phyloP scores from a whole-genome alignment of 1,140 invertebrate species.

The Apolygus lucorum region DNA sequence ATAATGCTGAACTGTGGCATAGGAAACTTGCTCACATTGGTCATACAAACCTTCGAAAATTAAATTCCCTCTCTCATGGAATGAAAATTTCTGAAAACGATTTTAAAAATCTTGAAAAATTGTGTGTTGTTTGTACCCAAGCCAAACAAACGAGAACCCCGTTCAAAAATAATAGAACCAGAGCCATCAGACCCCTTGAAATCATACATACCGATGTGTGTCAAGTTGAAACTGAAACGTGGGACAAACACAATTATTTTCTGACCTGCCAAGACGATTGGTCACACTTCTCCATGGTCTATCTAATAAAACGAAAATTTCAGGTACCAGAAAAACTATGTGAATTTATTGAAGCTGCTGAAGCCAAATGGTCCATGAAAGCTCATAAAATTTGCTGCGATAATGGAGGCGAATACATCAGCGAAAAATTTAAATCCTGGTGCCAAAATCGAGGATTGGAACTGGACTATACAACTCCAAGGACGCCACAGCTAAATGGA shows the following conservation, averaged over 20 bases:
- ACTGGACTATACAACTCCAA: slow-evolving; percentile 31
- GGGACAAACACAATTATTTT: slow-evolving; percentile 35
- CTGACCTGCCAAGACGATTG: slow-evolving; percentile 40
- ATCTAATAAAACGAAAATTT: slow-evolving; percentile 36
- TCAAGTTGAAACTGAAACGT: slow-evolving; percentile 12
- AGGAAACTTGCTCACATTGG: slow-evolving; percentile 19
- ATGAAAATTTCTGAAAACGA: slow-evolving; percentile 8
- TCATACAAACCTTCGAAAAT: slow-evolving; percentile 17
- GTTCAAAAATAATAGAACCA: background rate
- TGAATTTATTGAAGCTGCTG: slow-evolving; percentile 31
- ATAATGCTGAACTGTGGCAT: slow-evolving; percentile 14
- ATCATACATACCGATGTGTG: slow-evolving; percentile 20
- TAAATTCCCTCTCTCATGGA: background rate
- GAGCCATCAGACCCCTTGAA: slow-evolving; percentile 12
- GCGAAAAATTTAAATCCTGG: slow-evolving; percentile 32
- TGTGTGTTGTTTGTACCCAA: background rate
- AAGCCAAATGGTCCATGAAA: slow-evolving; percentile 29
- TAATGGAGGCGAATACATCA: slow-evolving; percentile 36
- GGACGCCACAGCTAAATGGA: slow-evolving; percentile 40
- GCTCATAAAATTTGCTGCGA: slow-evolving; percentile 33
- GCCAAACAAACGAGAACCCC: background rate
- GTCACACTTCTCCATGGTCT: slow-evolving; percentile 36
- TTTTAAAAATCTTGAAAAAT: too few species aligned
- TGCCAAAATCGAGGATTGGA: slow-evolving; percentile 33
- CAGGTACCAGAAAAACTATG: slow-evolving; percentile 36